These are phyloP conservation scores for Cantharis flavilabris DNA, from an alignment of 2,888 invertebrate species.

Conservation along the genomic window DNA sequence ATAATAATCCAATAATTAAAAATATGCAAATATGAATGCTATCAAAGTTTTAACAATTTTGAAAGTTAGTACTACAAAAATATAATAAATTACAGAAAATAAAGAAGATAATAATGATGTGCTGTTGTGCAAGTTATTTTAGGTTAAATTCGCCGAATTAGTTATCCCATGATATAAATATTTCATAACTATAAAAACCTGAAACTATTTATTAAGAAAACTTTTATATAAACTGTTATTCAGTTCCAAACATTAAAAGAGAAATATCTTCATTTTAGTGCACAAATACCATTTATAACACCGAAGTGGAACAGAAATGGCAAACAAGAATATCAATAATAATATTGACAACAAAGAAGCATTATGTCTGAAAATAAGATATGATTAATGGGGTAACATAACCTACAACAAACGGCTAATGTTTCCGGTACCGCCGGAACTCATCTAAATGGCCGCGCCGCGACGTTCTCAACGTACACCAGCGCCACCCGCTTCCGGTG, in stretches of 20 bases:
- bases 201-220: conserved; percentile 21
- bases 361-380: conserved; percentile 49
- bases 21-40: not conserved
- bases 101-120: not conserved
- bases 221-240: conserved; percentile 19
- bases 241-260: conserved; percentile 37
- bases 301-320: conserved; percentile 50
- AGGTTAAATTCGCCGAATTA: not conserved
- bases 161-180: not conserved
- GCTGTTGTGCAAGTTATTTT: not conserved
- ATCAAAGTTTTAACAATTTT: not conserved
- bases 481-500: conserved; percentile 53
- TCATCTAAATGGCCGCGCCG: conserved; percentile 52
- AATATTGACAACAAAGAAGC: conserved; percentile 49
- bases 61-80: not conserved
- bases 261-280: conserved; percentile 50
- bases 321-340: conserved; percentile 57
- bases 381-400: conserved; percentile 54
- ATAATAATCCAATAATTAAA: not conserved
- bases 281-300: conserved; percentile 55
- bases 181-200: conserved; percentile 14
- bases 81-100: not conserved
- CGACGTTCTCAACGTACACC: conserved; percentile 39
- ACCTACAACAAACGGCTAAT: conserved; percentile 54
- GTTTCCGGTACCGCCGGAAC: conserved; percentile 56